phyloP scores from a whole-genome alignment of 2,797 vertebrate genomes.

The Anniella stebbinsi region DNA sequence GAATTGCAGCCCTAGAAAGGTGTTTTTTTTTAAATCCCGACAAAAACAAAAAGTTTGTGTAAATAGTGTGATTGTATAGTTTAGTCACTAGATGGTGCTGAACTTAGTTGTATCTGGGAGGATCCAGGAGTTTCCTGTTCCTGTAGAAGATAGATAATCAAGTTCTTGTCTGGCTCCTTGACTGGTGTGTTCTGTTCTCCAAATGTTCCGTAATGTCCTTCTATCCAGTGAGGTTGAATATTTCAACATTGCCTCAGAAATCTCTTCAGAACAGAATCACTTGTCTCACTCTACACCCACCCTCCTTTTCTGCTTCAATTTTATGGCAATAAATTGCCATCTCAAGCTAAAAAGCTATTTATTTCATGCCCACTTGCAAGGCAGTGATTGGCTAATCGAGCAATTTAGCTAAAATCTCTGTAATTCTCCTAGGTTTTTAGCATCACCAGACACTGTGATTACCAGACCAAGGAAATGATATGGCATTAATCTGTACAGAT shows the following conservation, averaged over 20 bases:
- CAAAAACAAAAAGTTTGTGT: neutral
- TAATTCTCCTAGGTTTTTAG: conserved; percentile 60
- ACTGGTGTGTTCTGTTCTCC: neutral
- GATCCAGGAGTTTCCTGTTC: neutral
- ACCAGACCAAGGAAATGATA: conserved; percentile 54
- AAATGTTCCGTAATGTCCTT: neutral
- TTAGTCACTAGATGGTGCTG: neutral
- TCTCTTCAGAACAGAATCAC: conserved; percentile 36
- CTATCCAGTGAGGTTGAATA: neutral
- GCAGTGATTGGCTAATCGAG: conserved; percentile 31
- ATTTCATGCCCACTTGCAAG: conserved; percentile 54
- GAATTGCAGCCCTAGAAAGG: neutral
- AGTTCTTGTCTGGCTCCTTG: neutral
- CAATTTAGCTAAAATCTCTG: conserved; percentile 53
- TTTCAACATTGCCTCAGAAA: conserved; percentile 29
- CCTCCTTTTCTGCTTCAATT: neutral
- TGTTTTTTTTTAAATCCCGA: no score
- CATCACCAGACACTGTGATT: conserved; percentile 54
- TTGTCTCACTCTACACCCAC: neutral
- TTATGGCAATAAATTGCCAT: conserved; percentile 59
- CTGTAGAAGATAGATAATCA: neutral
- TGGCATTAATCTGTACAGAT: conserved; percentile 51
- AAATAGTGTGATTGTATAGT: neutral
- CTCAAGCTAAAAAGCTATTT: conserved; percentile 53
- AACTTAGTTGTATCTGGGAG: neutral